Conservation (phyloP, 2,888 invertebrate genomes). For the Zygogramma bicolorata region DNA sequence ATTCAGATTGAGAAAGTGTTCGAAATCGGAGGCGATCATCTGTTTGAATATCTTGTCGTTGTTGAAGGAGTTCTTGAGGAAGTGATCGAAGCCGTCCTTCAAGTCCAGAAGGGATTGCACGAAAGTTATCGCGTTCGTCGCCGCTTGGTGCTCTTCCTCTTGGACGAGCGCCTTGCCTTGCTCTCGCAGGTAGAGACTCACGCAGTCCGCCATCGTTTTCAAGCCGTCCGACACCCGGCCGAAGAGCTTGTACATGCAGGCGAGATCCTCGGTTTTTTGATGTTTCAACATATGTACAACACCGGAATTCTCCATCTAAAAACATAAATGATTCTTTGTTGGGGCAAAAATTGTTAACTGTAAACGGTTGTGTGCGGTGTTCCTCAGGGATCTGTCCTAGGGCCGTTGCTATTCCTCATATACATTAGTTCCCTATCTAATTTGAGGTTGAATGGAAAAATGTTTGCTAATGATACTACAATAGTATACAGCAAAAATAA, state of each 20-base stretch:
- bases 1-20: conserved; percentile 97
- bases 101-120: conserved; percentile 95
- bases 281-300: conserved; percentile 99
- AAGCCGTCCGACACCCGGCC: conserved; percentile 92
- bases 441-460: too few species aligned
- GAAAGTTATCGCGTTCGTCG: conserved; percentile 92
- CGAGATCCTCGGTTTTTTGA: conserved; percentile 95
- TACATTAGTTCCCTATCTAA: too few species aligned
- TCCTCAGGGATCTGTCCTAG: too few species aligned
- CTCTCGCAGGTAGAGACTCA: conserved; percentile 93
- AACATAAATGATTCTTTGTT: background rate
- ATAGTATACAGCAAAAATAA: too few species aligned
- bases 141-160: conserved; percentile 85
- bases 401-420: too few species aligned
- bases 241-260: conserved; percentile 98
- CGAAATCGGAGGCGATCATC: conserved; percentile 98
- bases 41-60: conserved; percentile 99
- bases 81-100: conserved; percentile 98
- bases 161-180: conserved; percentile 96
- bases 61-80: conserved; percentile 95
- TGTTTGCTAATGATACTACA: too few species aligned
- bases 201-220: conserved; percentile 95
- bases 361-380: too few species aligned
- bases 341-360: too few species aligned
- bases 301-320: conserved; percentile 98